A percentile compares a stretch with the other conserved stretches of the same genome.
These are phyloP conservation scores for Aethes cnicana DNA, from an alignment of 2,888 invertebrate genomes.

Conservation along the genomic window DNA sequence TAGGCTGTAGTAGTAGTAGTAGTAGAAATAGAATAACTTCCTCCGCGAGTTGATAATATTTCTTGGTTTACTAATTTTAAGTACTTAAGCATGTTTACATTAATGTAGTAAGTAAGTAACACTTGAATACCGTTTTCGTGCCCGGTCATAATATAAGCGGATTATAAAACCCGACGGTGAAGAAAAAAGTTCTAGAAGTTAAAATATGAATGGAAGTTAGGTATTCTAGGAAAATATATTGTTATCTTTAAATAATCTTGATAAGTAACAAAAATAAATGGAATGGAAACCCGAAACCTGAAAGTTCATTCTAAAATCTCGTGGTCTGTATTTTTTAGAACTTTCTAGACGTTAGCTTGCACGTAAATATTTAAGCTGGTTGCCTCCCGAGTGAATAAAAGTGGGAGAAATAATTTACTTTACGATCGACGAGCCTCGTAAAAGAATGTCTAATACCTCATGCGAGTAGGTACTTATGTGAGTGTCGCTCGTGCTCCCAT, in stretches of 20 bases:
- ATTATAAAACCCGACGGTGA: no score
- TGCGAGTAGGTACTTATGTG: no score
- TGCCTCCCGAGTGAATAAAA: not conserved
- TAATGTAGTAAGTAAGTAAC: not conserved
- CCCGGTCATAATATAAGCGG: slow-evolving; percentile 1
- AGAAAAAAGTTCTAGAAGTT: no score
- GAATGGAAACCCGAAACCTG: not conserved
- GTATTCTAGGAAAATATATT: no score
- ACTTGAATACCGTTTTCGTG: slow-evolving; percentile 5
- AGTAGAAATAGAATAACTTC: no score
- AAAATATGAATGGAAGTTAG: no score
- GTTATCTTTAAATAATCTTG: no score
- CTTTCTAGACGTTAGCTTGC: not conserved
- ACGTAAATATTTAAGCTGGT: slow-evolving; percentile 6
- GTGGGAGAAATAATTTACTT: not conserved
- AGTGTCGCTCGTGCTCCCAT: no score
- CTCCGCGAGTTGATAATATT: no score
- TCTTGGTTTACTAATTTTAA: not conserved
- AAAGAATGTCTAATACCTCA: not conserved
- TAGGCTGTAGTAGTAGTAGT: no score
- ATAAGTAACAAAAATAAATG: not conserved
- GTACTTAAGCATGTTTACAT: not conserved
- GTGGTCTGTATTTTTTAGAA: not conserved
- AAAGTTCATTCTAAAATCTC: no score
- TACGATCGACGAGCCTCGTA: not conserved